Evolutionary conservation across 1,140 invertebrate species (phyloP).

Genomic region (Drosophila ohnishii): DNA sequence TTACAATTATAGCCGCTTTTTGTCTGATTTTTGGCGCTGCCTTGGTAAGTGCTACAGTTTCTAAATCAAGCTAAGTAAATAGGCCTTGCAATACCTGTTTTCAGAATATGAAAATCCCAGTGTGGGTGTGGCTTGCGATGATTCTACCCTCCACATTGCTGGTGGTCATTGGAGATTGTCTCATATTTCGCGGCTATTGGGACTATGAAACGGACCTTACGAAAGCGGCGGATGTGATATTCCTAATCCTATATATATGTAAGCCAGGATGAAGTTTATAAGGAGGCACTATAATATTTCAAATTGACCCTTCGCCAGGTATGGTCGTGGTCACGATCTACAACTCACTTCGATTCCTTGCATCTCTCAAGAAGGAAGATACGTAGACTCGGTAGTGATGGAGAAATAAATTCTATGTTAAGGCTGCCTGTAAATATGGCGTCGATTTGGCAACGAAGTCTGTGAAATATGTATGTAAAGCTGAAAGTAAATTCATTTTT

Average conservation of each 20-base stretch:
- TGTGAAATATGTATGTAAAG: not conserved
- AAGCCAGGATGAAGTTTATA: not conserved
- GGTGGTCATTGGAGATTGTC: not conserved
- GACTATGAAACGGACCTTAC: rapidly evolving
- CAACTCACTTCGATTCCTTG: not conserved
- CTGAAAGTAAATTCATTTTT: too few relatives aligned
- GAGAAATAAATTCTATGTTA: too few relatives aligned
- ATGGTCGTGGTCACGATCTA: not conserved
- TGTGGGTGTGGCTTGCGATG: not conserved
- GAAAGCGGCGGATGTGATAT: not conserved
- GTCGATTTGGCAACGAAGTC: not conserved
- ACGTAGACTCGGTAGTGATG: too few relatives aligned
- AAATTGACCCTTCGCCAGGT: not conserved
- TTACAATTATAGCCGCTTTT: not conserved
- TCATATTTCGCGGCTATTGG: not conserved
- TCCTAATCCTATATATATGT: not conserved
- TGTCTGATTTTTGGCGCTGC: not conserved
- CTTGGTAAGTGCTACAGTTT: not conserved
- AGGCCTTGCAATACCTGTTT: not conserved
- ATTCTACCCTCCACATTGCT: not conserved
- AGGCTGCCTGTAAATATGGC: too few relatives aligned
- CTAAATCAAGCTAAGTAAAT: not conserved
- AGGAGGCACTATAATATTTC: not conserved
- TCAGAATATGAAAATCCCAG: not conserved
- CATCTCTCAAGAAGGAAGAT: too few relatives aligned